These are phyloP conservation scores for Porites evermanni DNA, from an alignment of 92 coral and sea anemone species.

Conservation along the genomic window DNA sequence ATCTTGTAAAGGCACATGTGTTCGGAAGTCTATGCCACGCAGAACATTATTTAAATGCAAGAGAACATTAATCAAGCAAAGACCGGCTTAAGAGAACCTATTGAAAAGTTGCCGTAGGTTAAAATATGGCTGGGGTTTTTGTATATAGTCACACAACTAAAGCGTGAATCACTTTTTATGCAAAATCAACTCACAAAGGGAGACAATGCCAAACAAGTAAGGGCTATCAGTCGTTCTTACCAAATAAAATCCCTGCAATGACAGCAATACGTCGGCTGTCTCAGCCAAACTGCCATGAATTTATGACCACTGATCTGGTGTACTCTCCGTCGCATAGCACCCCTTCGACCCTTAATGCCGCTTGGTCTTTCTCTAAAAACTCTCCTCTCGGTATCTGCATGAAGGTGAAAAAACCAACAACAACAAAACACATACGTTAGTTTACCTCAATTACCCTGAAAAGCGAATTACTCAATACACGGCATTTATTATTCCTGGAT, in stretches of 20 bases:
- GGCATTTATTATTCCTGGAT: constrained; percentile 5
- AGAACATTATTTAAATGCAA: constrained; percentile 28
- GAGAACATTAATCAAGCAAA: constrained; percentile 19
- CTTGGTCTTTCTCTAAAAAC: constrained; percentile 93
- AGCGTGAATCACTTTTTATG: constrained; percentile 2
- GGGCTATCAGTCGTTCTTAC: constrained; percentile 65
- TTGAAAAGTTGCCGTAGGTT: constrained; percentile 9
- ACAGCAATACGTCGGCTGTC: constrained; percentile 98
- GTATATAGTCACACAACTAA: constrained; percentile 38
- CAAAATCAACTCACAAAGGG: constrained; percentile 22
- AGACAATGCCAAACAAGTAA: neutral
- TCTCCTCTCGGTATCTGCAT: constrained; percentile 37
- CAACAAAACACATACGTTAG: constrained; percentile 3
- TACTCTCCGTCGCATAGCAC: constrained; percentile 92
- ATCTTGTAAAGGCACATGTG: neutral
- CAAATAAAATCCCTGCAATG: constrained; percentile 98
- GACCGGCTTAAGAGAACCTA: constrained; percentile 35
- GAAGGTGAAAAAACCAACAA: neutral
- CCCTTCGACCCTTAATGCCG: constrained; percentile 91
- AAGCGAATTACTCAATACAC: constrained; percentile 20
- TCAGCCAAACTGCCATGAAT: constrained; percentile 96
- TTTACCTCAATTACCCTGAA: constrained; percentile 1
- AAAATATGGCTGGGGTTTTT: neutral
- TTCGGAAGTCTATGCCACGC: constrained; percentile 9
- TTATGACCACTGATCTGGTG: constrained; percentile 97